phyloP scores from a whole-genome alignment of 92 coral and sea anemone species.

The Porites lobata region DNA sequence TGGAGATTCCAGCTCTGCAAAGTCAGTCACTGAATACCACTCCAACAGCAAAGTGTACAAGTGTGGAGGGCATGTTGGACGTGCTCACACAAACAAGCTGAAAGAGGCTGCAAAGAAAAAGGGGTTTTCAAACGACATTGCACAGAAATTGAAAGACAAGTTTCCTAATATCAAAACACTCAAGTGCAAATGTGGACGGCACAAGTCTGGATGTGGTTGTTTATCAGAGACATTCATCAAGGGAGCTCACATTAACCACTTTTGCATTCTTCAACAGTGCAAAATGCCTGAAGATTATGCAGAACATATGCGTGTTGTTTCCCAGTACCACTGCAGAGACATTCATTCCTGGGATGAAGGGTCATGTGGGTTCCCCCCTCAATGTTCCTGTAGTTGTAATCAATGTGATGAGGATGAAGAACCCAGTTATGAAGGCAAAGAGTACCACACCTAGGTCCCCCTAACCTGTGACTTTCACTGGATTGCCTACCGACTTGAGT shows the following conservation, averaged over 20 bases:
- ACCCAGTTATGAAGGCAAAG: constrained; percentile 36
- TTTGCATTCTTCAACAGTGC: constrained; percentile 62
- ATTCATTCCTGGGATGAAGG: constrained; percentile 40
- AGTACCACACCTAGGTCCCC: constrained; percentile 44
- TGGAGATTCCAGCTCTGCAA: constrained; percentile 34
- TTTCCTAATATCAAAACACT: constrained; percentile 40
- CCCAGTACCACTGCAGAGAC: constrained; percentile 43
- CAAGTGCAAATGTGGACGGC: constrained; percentile 42
- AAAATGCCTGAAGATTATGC: constrained; percentile 23
- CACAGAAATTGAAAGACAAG: constrained; percentile 4
- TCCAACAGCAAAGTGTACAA: constrained; percentile 25
- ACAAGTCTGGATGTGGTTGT: constrained; percentile 59
- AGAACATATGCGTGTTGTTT: constrained; percentile 21
- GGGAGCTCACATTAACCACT: constrained; percentile 48
- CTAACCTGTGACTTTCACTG: constrained; percentile 63
- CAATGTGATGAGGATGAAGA: constrained; percentile 41
- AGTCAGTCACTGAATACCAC: not conserved
- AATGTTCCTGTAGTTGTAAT: constrained; percentile 11
- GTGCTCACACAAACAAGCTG: constrained; percentile 59
- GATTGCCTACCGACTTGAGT: constrained; percentile 66
- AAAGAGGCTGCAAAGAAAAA: constrained; percentile 48
- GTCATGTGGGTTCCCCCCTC: constrained; percentile 31
- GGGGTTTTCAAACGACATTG: constrained; percentile 20
- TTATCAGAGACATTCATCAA: constrained; percentile 21
- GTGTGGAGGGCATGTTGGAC: constrained; percentile 42